A percentile compares a stretch with the other conserved stretches of the same genome.
Evolutionary conservation across 1,140 invertebrate genomes (phyloP).

Genomic region (Protaetia brevitarsis): DNA sequence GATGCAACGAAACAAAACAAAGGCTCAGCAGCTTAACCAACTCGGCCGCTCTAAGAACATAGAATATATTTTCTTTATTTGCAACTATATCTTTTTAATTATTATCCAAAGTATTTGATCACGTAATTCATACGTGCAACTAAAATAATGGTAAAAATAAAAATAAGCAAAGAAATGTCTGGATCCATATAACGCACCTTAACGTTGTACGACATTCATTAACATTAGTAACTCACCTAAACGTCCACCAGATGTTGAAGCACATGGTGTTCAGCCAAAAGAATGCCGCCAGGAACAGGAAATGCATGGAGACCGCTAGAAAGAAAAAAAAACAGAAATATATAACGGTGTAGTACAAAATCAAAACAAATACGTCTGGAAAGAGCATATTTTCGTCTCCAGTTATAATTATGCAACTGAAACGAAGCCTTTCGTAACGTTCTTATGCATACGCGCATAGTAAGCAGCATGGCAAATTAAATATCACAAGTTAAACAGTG

Average conservation of each 20-base stretch:
- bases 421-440: neutral
- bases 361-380: neutral
- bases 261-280: conserved; percentile 97
- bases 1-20: too few species aligned
- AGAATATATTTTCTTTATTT: too few species aligned
- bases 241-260: conserved; percentile 93
- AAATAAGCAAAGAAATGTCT: too few species aligned
- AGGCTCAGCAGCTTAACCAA: too few species aligned
- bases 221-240: conserved; percentile 74
- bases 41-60: too few species aligned
- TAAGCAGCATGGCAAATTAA: too few species aligned
- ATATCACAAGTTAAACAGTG: neutral
- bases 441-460: neutral
- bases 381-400: neutral
- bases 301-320: conserved; percentile 82
- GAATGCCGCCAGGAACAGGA: conserved; percentile 90
- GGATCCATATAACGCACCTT: too few species aligned
- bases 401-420: neutral
- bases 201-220: too few species aligned
- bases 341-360: conserved; percentile 1
- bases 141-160: too few species aligned
- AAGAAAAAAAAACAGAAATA: conserved; percentile 50
- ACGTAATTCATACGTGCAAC: too few species aligned
- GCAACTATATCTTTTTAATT: too few species aligned
- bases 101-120: too few species aligned